Base-by-base conservation (phyloP, 1,140 invertebrate genomes). In the Drosophila melanica region DNA sequence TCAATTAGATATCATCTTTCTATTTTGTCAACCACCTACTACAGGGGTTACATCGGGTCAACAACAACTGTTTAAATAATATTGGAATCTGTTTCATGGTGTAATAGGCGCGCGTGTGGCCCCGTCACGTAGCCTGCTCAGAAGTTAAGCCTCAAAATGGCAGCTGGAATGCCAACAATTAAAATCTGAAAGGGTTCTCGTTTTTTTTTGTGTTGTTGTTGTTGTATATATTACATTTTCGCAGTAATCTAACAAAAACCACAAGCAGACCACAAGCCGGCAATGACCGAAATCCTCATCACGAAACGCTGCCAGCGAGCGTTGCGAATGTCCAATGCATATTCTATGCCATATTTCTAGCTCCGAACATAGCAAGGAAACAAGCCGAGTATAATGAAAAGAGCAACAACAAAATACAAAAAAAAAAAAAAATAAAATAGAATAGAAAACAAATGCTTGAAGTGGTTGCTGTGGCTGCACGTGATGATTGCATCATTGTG, bases 401-500 rank as follows among this genome's bases (percentile, higher is more conserved):
- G 1, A 59, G 48, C 14, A 59, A 33, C 57, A 60, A 4, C 58
- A 69, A 41, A 3, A 23, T 23, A 23, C 20, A 23, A 2, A 51
- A 35, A 45, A n/a, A 14, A 47, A 37, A 20, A 37, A 64, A 41
- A 58, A 55, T 12, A 10, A 58, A 48, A 30, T 57, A 39, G 41
- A 50, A 67, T 48, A 81, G 45, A 50, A 50, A 51, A 77, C 74
- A 81, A 87, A 87, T 70, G 79, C 57, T 76, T 30, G 42, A 65
- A 68, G 65, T 67, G 41, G 57, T 51, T 66, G 57, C 51, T 64
- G 66, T 35, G 74, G 71, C 54, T 70, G 84, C 84, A 89, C 84
- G 84, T 89, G 84, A 89, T 89, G 84, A 89, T 89, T 89, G 84
- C 84, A 89, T 89, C 84, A 89, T 89, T 89, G 84, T 89, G 84